Evolutionary conservation across 2,888 invertebrate genomes (phyloP), one percentile per base, ranked within the genome.

Genomic region (Ennomos erosarius): DNA sequence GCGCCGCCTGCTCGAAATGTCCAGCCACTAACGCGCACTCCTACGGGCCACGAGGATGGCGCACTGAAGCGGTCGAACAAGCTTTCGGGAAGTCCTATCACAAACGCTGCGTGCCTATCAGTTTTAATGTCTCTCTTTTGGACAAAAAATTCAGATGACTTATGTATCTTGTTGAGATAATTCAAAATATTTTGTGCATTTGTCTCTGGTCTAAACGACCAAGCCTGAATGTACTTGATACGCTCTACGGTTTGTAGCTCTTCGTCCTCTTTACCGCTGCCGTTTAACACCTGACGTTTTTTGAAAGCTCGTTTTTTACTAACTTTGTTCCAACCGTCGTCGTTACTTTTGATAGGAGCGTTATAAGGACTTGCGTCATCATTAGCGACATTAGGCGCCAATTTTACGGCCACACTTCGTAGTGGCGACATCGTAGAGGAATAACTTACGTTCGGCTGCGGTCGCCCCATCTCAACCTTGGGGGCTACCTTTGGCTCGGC

Each of bases 1-100:
- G 36, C 36, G 16, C 46, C 12, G 12, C 46, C 8, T 4, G 12
- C 46, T 5, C 43, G 43, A 43, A 43, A 43, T 4, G 40, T 40
- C 45, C 45, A 45, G 11, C 11, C 10, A 6, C 35, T n/a, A 2
- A 45, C 34, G 10, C 16, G 9, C 9, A 48, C 39, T 13, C 48
- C 48, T 10, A 4, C 2, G n/a, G 48, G 48, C 48, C 48, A 48
- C 39, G 39, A 48, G 11, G 16, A 39, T 10, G 48, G 48, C 38
- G 26, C 37, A 16, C 26, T 16, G 10, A 48, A 12, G 8, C 8
- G 6, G 3, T 48, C 48, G 26, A 26, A 39, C 10, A 38, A n/a
- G 39, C 38, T 48, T n/a, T 48, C 48, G n/a, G 48, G 48, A 26
- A 48, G 11, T 0, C 48, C 48, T 26, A 48, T 37, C 4, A 48